These are phyloP conservation scores for Brachystomella parvula DNA, from an alignment of 1,140 invertebrate genomes.

Conservation along the genomic window DNA sequence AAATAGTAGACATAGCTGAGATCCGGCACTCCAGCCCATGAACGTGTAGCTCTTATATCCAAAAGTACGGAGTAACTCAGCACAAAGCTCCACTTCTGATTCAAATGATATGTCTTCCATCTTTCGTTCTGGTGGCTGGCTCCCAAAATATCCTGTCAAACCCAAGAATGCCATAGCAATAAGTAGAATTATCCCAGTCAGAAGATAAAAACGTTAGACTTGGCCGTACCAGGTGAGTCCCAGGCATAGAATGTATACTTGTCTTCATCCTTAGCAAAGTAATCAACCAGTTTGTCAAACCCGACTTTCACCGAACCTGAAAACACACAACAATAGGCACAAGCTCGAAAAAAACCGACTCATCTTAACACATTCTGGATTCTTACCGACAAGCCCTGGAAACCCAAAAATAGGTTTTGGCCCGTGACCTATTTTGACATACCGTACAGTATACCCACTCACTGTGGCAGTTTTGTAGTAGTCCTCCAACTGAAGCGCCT, in stretches of 20 bases:
- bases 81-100: background rate
- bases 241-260: background rate
- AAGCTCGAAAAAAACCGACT: background rate
- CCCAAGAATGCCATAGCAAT: background rate
- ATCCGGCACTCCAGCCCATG: constrained; percentile 4
- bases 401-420: constrained; percentile 3
- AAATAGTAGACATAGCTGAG: background rate
- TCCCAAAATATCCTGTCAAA: background rate
- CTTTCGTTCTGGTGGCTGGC: background rate
- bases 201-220: background rate
- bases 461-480: background rate
- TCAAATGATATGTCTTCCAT: constrained; percentile 6
- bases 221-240: background rate
- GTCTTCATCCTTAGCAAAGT: background rate
- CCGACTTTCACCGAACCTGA: background rate
- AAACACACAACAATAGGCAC: background rate
- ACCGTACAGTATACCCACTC: background rate
- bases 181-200: background rate
- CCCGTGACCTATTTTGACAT: background rate
- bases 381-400: background rate
- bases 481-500: background rate
- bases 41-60: background rate
- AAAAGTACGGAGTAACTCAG: background rate
- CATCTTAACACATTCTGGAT: background rate
- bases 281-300: background rate